These are phyloP conservation scores for Laticauda laticaudata DNA, from an alignment of 2,113 vertebrate species.

Conservation along the genomic window DNA sequence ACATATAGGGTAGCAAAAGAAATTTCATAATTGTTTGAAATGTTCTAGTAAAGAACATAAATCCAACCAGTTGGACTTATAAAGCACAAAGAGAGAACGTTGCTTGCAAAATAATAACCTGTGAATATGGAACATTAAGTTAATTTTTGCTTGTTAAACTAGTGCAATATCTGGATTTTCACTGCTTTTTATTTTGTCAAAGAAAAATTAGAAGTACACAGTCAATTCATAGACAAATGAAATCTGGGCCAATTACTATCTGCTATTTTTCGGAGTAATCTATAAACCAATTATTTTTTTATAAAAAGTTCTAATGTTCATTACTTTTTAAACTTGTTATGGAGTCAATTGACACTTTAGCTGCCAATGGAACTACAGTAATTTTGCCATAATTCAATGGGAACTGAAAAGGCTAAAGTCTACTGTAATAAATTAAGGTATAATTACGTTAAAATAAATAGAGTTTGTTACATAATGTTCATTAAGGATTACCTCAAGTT, in stretches of 20 bases:
- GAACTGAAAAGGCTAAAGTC: neutral
- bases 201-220: neutral
- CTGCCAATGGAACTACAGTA: neutral
- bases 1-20: neutral
- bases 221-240: neutral
- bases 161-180: neutral
- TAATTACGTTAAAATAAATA: neutral
- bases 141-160: neutral
- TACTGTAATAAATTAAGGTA: neutral
- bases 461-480: neutral
- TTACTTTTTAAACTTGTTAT: conserved; percentile 18
- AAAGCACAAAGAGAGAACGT: conserved; percentile 5
- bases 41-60: neutral
- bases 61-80: conserved; percentile 5
- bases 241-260: neutral
- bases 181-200: neutral
- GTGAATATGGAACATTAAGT: neutral
- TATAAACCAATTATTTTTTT: neutral
- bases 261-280: neutral
- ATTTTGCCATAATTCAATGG: neutral
- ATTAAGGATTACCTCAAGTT: neutral
- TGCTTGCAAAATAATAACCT: neutral
- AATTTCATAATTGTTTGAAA: neutral
- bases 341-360: neutral
- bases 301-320: neutral